These are phyloP conservation scores for Desmodus rotundus DNA, from an alignment of 2,113 vertebrate genomes.

Conservation along the genomic window DNA sequence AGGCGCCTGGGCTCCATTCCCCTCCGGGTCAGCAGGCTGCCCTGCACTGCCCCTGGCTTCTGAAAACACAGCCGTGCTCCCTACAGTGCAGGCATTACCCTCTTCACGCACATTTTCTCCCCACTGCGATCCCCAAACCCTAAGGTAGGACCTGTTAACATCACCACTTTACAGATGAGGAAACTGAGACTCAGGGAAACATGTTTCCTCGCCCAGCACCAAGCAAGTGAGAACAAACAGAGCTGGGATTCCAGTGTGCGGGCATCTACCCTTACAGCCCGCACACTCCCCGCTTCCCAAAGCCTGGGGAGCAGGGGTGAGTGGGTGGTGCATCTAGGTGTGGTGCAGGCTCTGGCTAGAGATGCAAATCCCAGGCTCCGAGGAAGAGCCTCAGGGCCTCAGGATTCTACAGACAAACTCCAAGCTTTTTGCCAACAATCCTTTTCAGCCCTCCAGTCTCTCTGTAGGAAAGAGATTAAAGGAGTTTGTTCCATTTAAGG, in stretches of 20 bases:
- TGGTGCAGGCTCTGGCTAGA: background rate
- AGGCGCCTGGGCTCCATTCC: background rate
- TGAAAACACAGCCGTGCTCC: background rate
- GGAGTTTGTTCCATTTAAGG: constrained; percentile 34
- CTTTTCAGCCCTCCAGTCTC: background rate
- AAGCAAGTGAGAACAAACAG: background rate
- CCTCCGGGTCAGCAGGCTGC: background rate
- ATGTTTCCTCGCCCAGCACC: background rate
- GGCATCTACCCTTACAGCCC: background rate
- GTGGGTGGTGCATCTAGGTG: background rate
- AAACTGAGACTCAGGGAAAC: background rate
- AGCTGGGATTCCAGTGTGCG: background rate
- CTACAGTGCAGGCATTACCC: background rate
- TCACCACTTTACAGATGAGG: background rate
- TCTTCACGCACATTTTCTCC: background rate
- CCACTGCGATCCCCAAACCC: background rate
- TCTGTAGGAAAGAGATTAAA: constrained; percentile 52
- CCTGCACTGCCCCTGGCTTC: background rate
- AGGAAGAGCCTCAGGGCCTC: background rate
- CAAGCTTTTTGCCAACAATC: background rate
- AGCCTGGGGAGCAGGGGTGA: background rate
- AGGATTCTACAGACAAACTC: background rate
- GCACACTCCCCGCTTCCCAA: background rate
- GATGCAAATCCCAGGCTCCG: background rate
- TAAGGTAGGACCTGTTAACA: background rate